Percentiles rank a stretch among this genome's conserved stretches.
Evolutionary conservation across 2,797 vertebrate species (phyloP).

Genomic region (Diglossa cyanea): DNA sequence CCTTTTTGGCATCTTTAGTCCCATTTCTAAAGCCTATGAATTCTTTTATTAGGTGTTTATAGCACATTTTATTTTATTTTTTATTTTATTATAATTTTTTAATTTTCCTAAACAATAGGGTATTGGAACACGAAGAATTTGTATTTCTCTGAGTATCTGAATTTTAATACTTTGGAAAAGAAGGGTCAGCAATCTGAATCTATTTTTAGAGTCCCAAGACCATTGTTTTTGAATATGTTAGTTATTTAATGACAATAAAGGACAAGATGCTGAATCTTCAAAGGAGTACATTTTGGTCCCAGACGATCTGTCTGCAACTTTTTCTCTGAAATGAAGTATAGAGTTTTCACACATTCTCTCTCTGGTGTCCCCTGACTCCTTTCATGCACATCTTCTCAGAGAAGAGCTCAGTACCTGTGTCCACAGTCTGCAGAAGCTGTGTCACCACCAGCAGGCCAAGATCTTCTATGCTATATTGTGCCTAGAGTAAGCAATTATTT

Average conservation of each 20-base stretch:
- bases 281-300: not conserved
- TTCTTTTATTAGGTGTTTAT: not conserved
- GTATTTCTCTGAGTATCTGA: not conserved
- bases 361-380: not conserved
- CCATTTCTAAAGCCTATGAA: not conserved
- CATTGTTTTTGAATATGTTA: not conserved
- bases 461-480: not conserved
- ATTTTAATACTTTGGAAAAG: not conserved
- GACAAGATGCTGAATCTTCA: not conserved
- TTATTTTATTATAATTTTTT: not conserved
- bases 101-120: not conserved
- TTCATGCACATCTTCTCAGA: not conserved
- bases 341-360: not conserved
- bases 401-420: not conserved
- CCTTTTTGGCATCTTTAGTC: not conserved
- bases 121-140: not conserved
- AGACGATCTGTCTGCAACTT: not conserved
- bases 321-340: not conserved
- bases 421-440: not conserved
- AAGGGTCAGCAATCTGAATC: not conserved
- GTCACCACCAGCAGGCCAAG: not conserved
- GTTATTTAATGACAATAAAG: not conserved
- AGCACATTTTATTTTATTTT: not conserved
- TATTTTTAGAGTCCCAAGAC: not conserved
- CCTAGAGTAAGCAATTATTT: not conserved